Evolutionary conservation across 2,113 vertebrate species (phyloP).

Genomic region (Herpetotheres cachinnans): DNA sequence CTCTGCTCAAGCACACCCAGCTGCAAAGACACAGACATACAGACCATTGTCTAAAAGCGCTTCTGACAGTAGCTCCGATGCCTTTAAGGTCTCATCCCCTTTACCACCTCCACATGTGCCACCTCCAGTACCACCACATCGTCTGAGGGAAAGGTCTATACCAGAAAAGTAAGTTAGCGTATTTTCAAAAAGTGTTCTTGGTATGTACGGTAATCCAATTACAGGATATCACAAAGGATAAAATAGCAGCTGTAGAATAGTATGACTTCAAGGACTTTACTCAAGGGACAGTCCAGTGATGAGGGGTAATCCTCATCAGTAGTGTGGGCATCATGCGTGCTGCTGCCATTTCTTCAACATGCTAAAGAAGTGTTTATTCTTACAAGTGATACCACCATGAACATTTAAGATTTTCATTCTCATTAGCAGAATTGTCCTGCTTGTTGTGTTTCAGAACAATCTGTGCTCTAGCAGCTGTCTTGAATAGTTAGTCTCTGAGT

Average conservation of each 20-base stretch:
- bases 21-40: constrained; percentile 93
- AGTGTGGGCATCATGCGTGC: background rate
- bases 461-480: background rate
- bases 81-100: constrained; percentile 75
- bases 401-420: background rate
- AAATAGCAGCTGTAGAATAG: background rate
- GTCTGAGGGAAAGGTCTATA: constrained; percentile 82
- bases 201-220: background rate
- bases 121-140: constrained; percentile 81
- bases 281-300: background rate
- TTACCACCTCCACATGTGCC: constrained; percentile 79
- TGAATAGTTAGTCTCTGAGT: background rate
- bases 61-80: constrained; percentile 79
- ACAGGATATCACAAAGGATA: background rate
- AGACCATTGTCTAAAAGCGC: constrained; percentile 89
- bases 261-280: background rate
- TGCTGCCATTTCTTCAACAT: background rate
- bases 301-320: background rate
- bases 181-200: background rate
- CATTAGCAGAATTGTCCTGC: background rate
- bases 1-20: constrained; percentile 86
- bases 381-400: background rate
- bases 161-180: constrained; percentile 81
- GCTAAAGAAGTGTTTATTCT: background rate
- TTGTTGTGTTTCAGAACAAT: background rate